Conservation (phyloP, 1,140 invertebrate species). For the Caenorhabditis elegans region WBcel235 BX284603.4:4980001-4980500, state of each 20-base stretch:
- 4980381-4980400: too few relatives aligned
- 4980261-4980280: not conserved
- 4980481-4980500: too few relatives aligned
- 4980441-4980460: too few relatives aligned
- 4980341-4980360: not conserved
- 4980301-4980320: not conserved
- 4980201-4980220: not conserved
- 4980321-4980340: not conserved
- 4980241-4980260: constrained; percentile 5
- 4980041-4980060: not conserved
- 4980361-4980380: not conserved
- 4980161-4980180: not conserved
- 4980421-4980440: too few relatives aligned
- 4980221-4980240: not conserved
- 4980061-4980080: not conserved
- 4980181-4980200: not conserved
- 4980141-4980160: not conserved
- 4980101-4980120: too few relatives aligned
- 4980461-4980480: too few relatives aligned
- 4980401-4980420: too few relatives aligned
- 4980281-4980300: not conserved
- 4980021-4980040: not conserved
- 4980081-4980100: not conserved
- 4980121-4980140: constrained; percentile 2
- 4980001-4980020: not conserved